Conservation (phyloP, 2,797 vertebrate genomes). For the Dendrocincla fuliginosa region DNA sequence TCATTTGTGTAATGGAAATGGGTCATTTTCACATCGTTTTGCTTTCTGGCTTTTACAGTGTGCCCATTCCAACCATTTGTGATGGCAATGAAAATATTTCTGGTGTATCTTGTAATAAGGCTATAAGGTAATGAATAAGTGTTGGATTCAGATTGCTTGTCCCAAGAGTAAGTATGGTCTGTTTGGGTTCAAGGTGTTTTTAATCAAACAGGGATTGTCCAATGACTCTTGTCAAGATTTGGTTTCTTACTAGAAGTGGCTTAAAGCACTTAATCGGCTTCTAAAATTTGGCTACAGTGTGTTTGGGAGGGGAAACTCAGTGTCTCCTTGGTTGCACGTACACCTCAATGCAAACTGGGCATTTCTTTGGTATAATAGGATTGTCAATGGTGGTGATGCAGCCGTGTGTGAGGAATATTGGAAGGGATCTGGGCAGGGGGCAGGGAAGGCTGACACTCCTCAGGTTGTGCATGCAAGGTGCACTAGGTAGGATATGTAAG, state of each 20-base stretch:
- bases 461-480: not conserved
- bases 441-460: not conserved
- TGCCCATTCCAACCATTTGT: not conserved
- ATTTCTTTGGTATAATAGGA: not conserved
- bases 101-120: not conserved
- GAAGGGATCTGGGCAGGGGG: not conserved
- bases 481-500: not conserved
- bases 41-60: not conserved
- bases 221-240: not conserved
- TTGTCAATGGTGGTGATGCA: accelerated
- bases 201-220: not conserved
- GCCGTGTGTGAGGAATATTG: accelerated
- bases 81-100: not conserved
- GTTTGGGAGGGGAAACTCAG: constrained; percentile 7
- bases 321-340: not conserved
- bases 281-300: not conserved
- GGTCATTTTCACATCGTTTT: accelerated
- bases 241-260: not conserved
- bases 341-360: not conserved
- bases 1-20: not conserved
- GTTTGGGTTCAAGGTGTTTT: not conserved
- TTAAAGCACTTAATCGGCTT: not conserved
- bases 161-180: not conserved
- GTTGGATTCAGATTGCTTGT: not conserved
- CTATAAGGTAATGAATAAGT: not conserved